Evolutionary conservation across 2,113 vertebrate genomes (phyloP), one percentile per base, ranked within the genome.

Genomic region (Eonycteris spelaea): DNA sequence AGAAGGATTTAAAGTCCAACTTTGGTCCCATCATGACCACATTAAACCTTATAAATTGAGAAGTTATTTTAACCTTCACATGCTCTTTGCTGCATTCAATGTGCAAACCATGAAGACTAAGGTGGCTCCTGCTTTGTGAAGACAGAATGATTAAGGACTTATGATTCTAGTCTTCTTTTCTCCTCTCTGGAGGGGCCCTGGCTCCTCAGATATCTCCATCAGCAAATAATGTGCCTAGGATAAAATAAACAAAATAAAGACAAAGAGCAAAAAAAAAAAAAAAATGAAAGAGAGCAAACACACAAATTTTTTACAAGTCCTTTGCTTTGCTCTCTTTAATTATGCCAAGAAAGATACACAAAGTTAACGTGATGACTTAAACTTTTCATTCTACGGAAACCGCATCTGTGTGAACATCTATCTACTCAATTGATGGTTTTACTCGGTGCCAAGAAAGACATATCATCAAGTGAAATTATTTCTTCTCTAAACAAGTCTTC

Each of bases 241-340:
- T 43, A 79, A 94, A 93, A 83, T 57, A 59, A n/a, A 86, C 48
- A 82, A 75, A 55, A 95, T 67, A 14, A 88, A 92, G 90, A 78
- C 21, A 79, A 79, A 92, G 8, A 61, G 33, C 21, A 91, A 77
- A 74, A 55, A 45, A 38, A 7, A 91, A 77, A 74, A 55, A 45
- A 38, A 7, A 24, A 26, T 28, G 65, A 68, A 73, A 16, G 33
- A 82, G 33, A 33, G 21, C 11, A 97, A 78, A 51, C 43, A 28
- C 13, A 83, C 38, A 51, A 18, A 61, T 30, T 33, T 53, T 15
- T 82, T 45, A 63, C 40, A 38, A 68, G 16, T 65, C 77, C 35
- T 74, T 87, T 80, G 16, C 13, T 90, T 83, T 67, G 21, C 65
- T 86, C 43, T 88, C 14, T 85, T 93, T 51, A 73, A 78, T 77